phyloP scores from a whole-genome alignment of 1,140 invertebrate genomes.

The Drosophila tsacasi region DNA sequence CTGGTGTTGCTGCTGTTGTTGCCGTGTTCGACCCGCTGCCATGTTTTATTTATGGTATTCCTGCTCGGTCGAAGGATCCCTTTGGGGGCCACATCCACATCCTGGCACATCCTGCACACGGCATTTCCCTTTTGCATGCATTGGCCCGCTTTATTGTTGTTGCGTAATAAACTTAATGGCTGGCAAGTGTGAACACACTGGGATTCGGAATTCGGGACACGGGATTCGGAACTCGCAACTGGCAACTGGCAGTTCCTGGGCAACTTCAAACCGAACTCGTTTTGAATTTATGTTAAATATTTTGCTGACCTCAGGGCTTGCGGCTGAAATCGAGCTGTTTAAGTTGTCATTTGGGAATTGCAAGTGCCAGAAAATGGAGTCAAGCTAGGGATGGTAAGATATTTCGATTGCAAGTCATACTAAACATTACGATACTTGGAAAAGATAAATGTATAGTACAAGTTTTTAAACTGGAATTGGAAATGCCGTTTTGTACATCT shows the following conservation, averaged over 20 bases:
- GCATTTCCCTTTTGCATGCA: conserved; percentile 59
- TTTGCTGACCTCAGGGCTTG: conserved; percentile 59
- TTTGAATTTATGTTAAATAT: conserved; percentile 78
- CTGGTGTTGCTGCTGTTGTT: conserved; percentile 41
- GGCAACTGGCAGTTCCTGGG: not conserved
- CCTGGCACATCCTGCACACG: conserved; percentile 53
- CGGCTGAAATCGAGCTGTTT: conserved; percentile 56
- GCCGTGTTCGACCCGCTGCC: conserved; percentile 56
- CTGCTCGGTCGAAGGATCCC: conserved; percentile 69
- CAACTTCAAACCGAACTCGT: conserved; percentile 29
- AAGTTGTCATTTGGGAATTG: conserved; percentile 67
- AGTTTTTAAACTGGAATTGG: too few species aligned
- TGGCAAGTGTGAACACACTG: conserved; percentile 76
- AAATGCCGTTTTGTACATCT: not conserved
- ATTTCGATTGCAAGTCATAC: not conserved
- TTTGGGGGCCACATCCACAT: conserved; percentile 64
- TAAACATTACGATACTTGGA: not conserved
- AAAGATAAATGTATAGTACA: too few species aligned
- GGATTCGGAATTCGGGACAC: conserved; percentile 13
- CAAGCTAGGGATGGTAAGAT: not conserved
- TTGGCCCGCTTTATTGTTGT: conserved; percentile 77
- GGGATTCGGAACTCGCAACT: conserved; percentile 11
- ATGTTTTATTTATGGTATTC: conserved; percentile 81
- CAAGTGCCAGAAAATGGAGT: conserved; percentile 53
- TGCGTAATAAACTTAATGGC: conserved; percentile 83